Base-by-base conservation (phyloP, 2,888 invertebrate genomes). In the Tanypteryx hageni region DNA sequence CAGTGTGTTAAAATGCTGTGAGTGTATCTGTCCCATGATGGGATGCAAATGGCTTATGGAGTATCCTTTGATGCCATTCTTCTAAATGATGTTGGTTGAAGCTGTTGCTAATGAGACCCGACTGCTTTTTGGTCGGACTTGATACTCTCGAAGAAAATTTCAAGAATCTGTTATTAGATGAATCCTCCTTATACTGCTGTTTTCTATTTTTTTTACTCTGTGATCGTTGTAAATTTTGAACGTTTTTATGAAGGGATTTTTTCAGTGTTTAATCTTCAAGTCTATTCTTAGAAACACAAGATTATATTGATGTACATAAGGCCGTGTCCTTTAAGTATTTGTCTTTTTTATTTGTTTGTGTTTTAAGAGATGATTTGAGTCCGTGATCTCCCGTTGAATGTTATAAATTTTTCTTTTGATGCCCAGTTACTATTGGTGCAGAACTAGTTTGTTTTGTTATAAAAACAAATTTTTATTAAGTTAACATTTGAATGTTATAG, bases 401-500 rank as follows among this genome's bases (percentile, higher is more conserved):
- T 89, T 31, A 56, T 56, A 9, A 44, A 3, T 44, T 44, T 44
- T 44, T 5, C 44, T 44, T 27, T 76, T 76, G 27, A 5, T 27
- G 13, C 22, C 9, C 27, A 76, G 27, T 4, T 27, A 27, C 27
- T 13, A 76, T 22, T 27, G 27, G 22, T 76, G n/a, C n/a, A n/a
- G n/a, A 68, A 68, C 22, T n/a, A 68, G 22, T 68, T n/a, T 0
- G 1, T 44, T 44, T 44, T 44, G 44, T 44, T 44, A 5, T 44
- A 27, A 44, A 83, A 85, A 22, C 16, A 18, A 61, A 18, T 64
- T 68, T 89, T 89, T 89, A 13, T 89, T 89, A 31, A 31, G 61
- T 89, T 89, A 64, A 61, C 61, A 64, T 89, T 89, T 89, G 64
- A 89, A 89, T 89, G 89, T 89, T 76, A 76, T 10, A 27, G 27